These are phyloP conservation scores for Caenorhabditis sulstoni DNA, from an alignment of 2,888 invertebrate species.

Conservation along the genomic window DNA sequence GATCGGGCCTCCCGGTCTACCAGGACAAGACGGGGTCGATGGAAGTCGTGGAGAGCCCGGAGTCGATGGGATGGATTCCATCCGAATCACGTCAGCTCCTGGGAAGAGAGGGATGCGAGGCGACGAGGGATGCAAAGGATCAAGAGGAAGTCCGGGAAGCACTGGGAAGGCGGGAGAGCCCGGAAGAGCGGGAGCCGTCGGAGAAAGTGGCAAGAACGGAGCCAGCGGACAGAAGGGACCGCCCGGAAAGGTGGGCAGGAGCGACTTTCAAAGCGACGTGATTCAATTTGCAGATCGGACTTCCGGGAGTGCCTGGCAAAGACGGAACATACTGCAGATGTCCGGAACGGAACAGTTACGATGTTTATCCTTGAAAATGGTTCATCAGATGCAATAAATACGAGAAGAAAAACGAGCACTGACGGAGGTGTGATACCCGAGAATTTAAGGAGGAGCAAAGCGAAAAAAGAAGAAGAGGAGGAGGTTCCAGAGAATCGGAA, in stretches of 20 bases:
- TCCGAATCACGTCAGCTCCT: background rate
- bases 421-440: conserved; percentile 14
- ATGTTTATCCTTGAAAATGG: conserved; percentile 12
- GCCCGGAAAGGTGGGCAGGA: conserved; percentile 16
- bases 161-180: conserved; percentile 26
- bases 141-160: conserved; percentile 22
- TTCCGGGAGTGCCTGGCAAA: conserved; percentile 22
- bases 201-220: conserved; percentile 29
- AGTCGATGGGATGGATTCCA: conserved; percentile 24
- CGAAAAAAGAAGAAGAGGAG: background rate
- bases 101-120: conserved; percentile 23
- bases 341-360: conserved; percentile 29
- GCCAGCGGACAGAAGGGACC: conserved; percentile 14
- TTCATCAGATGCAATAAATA: conserved; percentile 21
- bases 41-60: conserved; percentile 37
- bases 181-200: conserved; percentile 16
- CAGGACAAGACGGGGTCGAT: conserved; percentile 22
- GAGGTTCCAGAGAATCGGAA: conserved; percentile 19
- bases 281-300: conserved; percentile 14
- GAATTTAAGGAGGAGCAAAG: conserved; percentile 16
- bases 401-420: conserved; percentile 13
- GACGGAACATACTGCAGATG: conserved; percentile 32
- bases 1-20: conserved; percentile 18
- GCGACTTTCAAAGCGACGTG: background rate
- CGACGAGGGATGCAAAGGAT: conserved; percentile 39